Evolutionary conservation across 2,113 vertebrate species (phyloP), one percentile per base, ranked within the genome.

Genomic region (Leucopternis melanops): DNA sequence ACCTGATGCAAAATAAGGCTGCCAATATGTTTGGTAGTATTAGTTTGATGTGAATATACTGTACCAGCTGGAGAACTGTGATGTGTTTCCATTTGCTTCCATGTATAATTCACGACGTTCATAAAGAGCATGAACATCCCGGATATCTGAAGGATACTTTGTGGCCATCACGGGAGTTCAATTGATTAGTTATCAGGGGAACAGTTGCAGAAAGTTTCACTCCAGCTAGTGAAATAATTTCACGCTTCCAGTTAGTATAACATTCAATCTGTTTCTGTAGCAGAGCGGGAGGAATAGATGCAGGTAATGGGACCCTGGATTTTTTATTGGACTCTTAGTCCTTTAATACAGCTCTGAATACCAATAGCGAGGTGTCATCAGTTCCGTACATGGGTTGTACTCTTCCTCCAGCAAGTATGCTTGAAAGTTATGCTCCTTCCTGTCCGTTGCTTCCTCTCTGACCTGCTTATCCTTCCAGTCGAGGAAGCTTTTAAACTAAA

Each of bases 21-120:
- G 80, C 66, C 63, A 26, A 49, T 88, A 50, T 82, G 85, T 81
- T 91, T 61, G 75, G 52, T 67, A 13, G 49, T 52, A 52, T 71
- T 80, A 80, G 73, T 74, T 57, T 85, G 80, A 62, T 92, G 89
- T 73, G 94, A 73, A 57, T 77, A 66, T 49, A 49, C 89, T 69
- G 42, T 75, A 54, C 13, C 86, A 77, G 81, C 88, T 95, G 78
- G 16, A 85, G 81, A 61, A 9, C 70, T 66, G 77, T 50, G 66
- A 86, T 82, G 57, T 45, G 62, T 47, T 95, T 84, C 89, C 58
- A 72, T 95, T 91, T 93, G 70, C 92, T 89, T 21, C 90, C 86
- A 89, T 89, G 84, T 61, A 81, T 95, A 92, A 95, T 94, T 96
- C 91, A 94, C 86, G 38, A 79, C 3, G 20, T 87, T 74, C 73